Conservation (phyloP, 2,113 vertebrate genomes). For the Lepisosteus osseus region DNA sequence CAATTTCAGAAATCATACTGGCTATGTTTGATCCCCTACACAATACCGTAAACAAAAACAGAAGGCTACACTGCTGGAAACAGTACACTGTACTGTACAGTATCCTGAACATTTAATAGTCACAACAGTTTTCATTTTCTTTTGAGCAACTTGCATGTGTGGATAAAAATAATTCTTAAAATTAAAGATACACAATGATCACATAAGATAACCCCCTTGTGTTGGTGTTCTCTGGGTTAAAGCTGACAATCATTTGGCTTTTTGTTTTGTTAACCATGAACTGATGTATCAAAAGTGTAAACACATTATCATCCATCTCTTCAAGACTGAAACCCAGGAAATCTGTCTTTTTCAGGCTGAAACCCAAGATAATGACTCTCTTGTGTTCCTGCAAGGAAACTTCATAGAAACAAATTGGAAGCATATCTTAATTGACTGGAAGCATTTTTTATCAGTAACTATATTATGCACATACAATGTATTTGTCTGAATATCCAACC, state of each 20-base stretch:
- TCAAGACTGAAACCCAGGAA: not conserved
- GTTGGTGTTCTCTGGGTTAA: not conserved
- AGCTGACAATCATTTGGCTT: not conserved
- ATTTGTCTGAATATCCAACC: conserved; percentile 42
- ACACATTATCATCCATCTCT: not conserved
- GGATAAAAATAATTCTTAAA: too few relatives aligned
- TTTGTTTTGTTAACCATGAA: not conserved
- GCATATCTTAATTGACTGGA: conserved; percentile 42
- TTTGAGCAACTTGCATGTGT: too few relatives aligned
- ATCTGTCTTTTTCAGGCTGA: not conserved
- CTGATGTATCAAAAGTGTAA: not conserved
- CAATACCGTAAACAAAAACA: too few relatives aligned
- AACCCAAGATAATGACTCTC: conserved; percentile 31
- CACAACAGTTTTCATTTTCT: too few relatives aligned
- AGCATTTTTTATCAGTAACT: conserved; percentile 38
- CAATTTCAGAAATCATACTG: not conserved
- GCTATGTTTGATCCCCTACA: too few relatives aligned
- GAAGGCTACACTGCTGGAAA: too few relatives aligned
- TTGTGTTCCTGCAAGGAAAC: conserved; percentile 38
- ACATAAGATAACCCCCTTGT: too few relatives aligned
- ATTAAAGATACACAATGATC: too few relatives aligned
- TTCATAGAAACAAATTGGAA: conserved; percentile 37
- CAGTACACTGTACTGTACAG: too few relatives aligned
- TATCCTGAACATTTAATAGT: too few relatives aligned
- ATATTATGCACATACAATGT: conserved; percentile 12